Evolutionary conservation across 2,888 invertebrate genomes (phyloP).

Genomic region (Sussaba pulchella): DNA sequence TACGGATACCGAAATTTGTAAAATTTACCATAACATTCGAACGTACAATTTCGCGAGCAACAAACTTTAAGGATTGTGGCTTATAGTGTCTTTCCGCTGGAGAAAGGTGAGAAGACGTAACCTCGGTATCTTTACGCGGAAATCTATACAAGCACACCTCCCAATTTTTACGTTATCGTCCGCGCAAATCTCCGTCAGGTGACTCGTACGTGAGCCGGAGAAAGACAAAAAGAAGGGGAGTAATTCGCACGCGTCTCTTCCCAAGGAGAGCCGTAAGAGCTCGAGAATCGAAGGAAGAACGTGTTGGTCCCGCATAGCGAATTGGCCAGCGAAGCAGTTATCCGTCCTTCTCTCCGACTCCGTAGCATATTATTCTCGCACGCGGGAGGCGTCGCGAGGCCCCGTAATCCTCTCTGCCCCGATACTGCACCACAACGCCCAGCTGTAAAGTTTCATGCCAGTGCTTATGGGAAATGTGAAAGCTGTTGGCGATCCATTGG

Average conservation of each 20-base stretch:
- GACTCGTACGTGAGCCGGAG: slow-evolving; percentile 18
- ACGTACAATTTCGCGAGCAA: no score
- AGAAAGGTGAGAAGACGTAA: background rate
- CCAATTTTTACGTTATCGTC: slow-evolving; percentile 62
- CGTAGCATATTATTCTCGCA: slow-evolving; percentile 68
- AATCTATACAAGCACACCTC: slow-evolving; percentile 52
- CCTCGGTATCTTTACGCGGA: slow-evolving; percentile 42
- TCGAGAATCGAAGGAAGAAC: background rate
- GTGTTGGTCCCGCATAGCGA: slow-evolving; percentile 36
- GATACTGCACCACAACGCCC: slow-evolving; percentile 58
- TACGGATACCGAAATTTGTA: no score
- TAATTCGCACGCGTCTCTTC: slow-evolving; percentile 55
- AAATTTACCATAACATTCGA: no score
- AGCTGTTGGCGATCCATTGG: slow-evolving; percentile 70
- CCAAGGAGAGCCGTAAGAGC: slow-evolving; percentile 17
- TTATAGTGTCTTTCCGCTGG: background rate
- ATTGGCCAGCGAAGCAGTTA: slow-evolving; percentile 38
- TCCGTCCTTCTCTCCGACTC: slow-evolving; percentile 66
- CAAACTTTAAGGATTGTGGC: no score
- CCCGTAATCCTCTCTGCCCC: slow-evolving; percentile 61
- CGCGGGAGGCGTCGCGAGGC: slow-evolving; percentile 54
- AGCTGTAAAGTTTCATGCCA: slow-evolving; percentile 56
- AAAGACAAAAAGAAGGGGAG: slow-evolving; percentile 42
- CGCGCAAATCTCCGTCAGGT: slow-evolving; percentile 53
- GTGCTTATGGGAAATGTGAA: slow-evolving; percentile 82